Percentiles rank a stretch among this genome's conserved stretches.
These are phyloP conservation scores for Echinarachnius parma DNA, from an alignment of 53 echinoderm and acorn worm genomes.

Conservation along the genomic window DNA sequence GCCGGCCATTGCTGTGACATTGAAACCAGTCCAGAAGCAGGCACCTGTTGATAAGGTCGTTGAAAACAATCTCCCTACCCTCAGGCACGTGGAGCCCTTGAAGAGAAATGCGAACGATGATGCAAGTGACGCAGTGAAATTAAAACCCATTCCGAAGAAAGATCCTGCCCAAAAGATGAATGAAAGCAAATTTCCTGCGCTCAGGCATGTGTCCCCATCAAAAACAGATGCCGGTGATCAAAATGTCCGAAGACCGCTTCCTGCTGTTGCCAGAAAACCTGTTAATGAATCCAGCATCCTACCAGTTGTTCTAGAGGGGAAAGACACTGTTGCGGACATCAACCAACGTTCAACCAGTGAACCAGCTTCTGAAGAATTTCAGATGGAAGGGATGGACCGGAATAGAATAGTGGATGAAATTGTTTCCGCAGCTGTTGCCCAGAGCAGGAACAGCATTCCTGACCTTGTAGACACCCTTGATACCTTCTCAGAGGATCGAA, in stretches of 20 bases:
- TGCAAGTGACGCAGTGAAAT: too few relatives aligned
- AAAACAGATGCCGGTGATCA: too few relatives aligned
- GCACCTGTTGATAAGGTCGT: conserved; percentile 1
- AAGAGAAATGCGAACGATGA: too few relatives aligned
- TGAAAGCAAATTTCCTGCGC: too few relatives aligned
- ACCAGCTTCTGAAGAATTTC: background rate
- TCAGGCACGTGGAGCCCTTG: too few relatives aligned
- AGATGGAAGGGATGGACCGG: too few relatives aligned
- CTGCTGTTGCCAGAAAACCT: background rate
- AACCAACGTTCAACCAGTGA: background rate
- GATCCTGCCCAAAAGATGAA: too few relatives aligned
- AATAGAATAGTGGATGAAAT: too few relatives aligned
- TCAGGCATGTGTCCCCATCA: too few relatives aligned
- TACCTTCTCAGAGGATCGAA: background rate
- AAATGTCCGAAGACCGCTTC: background rate
- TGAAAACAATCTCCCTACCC: background rate
- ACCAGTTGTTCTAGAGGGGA: background rate
- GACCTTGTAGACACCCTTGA: background rate
- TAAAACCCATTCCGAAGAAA: too few relatives aligned
- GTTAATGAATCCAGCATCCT: background rate
- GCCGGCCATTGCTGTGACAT: conserved; percentile 24
- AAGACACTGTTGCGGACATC: background rate
- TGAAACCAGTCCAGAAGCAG: conserved; percentile 16
- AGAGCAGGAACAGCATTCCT: background rate
- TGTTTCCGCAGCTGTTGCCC: background rate